Evolutionary conservation across 2,113 vertebrate genomes (phyloP).

Genomic region (Noturus placidus): DNA sequence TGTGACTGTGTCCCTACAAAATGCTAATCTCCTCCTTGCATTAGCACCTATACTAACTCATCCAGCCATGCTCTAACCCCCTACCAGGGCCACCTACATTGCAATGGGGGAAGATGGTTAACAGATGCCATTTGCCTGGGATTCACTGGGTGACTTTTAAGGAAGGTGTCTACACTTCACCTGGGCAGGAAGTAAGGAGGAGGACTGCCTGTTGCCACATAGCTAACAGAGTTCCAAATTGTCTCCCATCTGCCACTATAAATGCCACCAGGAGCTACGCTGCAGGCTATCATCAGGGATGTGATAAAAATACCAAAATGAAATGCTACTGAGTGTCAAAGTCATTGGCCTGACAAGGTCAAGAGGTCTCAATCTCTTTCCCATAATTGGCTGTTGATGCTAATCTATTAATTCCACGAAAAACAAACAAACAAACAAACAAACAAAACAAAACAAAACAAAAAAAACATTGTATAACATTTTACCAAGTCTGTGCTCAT

Average conservation of each 20-base stretch:
- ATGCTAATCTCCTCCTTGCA: slow-evolving; percentile 16
- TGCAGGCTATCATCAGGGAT: slow-evolving; percentile 44
- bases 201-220: slow-evolving; percentile 54
- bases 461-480: not conserved
- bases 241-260: slow-evolving; percentile 56
- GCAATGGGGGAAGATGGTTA: slow-evolving; percentile 8
- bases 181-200: slow-evolving; percentile 58
- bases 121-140: slow-evolving; percentile 48
- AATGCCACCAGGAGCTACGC: slow-evolving; percentile 46
- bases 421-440: no score
- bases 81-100: slow-evolving; percentile 43
- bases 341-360: slow-evolving; percentile 30
- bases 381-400: not conserved
- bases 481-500: not conserved
- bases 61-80: not conserved
- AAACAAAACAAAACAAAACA: no score
- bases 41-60: slow-evolving; percentile 3
- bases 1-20: slow-evolving; percentile 15
- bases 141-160: slow-evolving; percentile 36
- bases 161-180: slow-evolving; percentile 50
- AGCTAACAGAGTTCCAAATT: slow-evolving; percentile 61
- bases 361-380: slow-evolving; percentile 26
- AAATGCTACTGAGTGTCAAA: slow-evolving; percentile 42
- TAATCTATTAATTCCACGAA: not conserved
- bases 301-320: slow-evolving; percentile 56